phyloP scores from a whole-genome alignment of 2,113 vertebrate species.

The Chinchilla lanigera region DNA sequence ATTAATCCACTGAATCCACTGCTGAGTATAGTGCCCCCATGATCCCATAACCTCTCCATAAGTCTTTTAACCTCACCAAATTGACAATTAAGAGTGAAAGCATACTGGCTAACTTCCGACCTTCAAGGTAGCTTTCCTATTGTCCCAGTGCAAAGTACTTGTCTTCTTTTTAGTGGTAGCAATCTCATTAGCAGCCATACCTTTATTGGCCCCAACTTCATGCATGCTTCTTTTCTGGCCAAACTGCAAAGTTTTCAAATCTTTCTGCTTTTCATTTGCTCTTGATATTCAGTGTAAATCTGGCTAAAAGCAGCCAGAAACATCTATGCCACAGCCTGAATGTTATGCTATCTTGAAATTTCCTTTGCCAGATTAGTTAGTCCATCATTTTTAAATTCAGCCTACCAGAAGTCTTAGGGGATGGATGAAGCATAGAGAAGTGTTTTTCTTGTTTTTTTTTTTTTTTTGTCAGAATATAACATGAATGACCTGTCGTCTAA shows the following conservation, averaged over 20 bases:
- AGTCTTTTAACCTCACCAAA: neutral
- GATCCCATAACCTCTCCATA: neutral
- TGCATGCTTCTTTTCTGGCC: neutral
- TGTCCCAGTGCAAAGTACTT: neutral
- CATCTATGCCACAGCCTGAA: neutral
- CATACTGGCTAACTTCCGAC: neutral
- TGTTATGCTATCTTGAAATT: neutral
- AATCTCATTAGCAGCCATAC: neutral
- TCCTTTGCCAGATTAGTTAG: neutral
- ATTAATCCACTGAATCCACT: neutral
- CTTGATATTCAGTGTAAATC: neutral
- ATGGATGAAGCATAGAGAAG: neutral
- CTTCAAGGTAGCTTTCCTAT: neutral
- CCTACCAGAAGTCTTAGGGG: neutral
- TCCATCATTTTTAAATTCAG: neutral
- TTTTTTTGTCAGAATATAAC: neutral
- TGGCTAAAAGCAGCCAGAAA: neutral
- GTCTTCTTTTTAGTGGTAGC: neutral
- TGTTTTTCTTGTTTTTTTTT: no score
- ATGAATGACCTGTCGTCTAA: neutral
- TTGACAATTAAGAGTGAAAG: neutral
- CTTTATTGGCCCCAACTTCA: neutral
- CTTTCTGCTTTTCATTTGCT: neutral
- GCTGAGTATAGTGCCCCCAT: neutral
- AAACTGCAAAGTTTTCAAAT: neutral